Evolutionary conservation across 2,888 invertebrate genomes (phyloP).

Genomic region (Euphydryas editha): DNA sequence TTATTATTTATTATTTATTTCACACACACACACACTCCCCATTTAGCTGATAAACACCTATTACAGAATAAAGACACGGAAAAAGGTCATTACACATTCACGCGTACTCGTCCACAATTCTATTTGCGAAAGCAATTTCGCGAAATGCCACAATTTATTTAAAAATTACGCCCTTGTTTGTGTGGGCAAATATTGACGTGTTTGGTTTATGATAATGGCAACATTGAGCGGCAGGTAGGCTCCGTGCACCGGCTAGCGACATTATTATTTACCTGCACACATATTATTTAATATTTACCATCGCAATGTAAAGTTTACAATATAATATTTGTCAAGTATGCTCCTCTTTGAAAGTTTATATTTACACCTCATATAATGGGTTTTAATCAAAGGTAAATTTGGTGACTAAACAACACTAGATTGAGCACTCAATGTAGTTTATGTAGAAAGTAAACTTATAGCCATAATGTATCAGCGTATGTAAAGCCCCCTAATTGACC

Average conservation of each 20-base stretch:
- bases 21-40: not conserved
- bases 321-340: slow-evolving; percentile 82
- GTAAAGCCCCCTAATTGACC: not conserved
- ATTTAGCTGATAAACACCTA: slow-evolving; percentile 51
- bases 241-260: slow-evolving; percentile 67
- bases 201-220: slow-evolving; percentile 84
- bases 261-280: slow-evolving; percentile 77
- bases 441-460: slow-evolving; percentile 22
- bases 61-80: slow-evolving; percentile 61
- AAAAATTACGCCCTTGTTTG: slow-evolving; percentile 84
- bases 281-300: slow-evolving; percentile 82
- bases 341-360: slow-evolving; percentile 78
- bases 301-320: slow-evolving; percentile 80
- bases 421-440: slow-evolving; percentile 36
- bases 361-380: slow-evolving; percentile 73
- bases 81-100: slow-evolving; percentile 74
- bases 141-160: slow-evolving; percentile 84
- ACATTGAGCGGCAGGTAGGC: slow-evolving; percentile 77
- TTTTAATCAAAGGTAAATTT: slow-evolving; percentile 80
- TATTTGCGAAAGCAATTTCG: slow-evolving; percentile 83
- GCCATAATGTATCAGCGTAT: not conserved
- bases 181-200: slow-evolving; percentile 82
- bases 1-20: not conserved
- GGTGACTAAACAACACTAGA: slow-evolving; percentile 60
- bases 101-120: slow-evolving; percentile 73